Evolutionary conservation across 1,140 invertebrate genomes (phyloP).

Genomic region (Dinothrombium tinctorium): DNA sequence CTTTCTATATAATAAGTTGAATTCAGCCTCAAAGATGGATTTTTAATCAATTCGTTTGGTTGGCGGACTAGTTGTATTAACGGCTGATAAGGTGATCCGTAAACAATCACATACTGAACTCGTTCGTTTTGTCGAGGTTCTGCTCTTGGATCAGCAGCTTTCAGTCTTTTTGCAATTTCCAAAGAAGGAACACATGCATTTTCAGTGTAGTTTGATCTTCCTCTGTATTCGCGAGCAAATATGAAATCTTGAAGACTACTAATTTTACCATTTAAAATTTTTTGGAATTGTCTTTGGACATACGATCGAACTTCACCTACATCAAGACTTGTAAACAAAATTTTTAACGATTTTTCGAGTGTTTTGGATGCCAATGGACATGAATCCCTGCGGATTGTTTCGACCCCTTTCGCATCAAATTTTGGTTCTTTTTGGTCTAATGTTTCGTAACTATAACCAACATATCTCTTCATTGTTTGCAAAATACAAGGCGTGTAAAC

Average conservation of each 20-base stretch:
- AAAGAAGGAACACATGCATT: constrained; percentile 75
- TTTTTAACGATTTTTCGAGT: constrained; percentile 56
- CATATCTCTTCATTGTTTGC: constrained; percentile 92
- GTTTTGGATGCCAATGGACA: constrained; percentile 86
- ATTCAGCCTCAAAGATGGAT: constrained; percentile 48
- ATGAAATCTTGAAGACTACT: constrained; percentile 56
- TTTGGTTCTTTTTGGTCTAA: constrained; percentile 53
- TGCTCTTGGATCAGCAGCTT: constrained; percentile 37
- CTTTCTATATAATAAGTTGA: constrained; percentile 71
- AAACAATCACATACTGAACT: constrained; percentile 69
- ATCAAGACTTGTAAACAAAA: constrained; percentile 62
- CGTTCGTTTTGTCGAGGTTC: constrained; percentile 58
- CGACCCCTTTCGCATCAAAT: constrained; percentile 88
- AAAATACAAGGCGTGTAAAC: constrained; percentile 32
- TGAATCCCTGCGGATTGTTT: constrained; percentile 84
- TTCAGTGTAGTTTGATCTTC: constrained; percentile 52
- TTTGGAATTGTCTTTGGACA: constrained; percentile 50
- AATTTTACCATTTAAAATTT: constrained; percentile 46
- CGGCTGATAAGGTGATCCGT: constrained; percentile 58
- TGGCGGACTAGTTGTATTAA: constrained; percentile 58
- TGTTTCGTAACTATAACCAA: constrained; percentile 91
- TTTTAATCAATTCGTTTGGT: constrained; percentile 42
- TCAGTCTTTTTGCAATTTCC: constrained; percentile 51
- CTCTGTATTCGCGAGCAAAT: constrained; percentile 84
- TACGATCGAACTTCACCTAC: constrained; percentile 51